phyloP scores from a whole-genome alignment of 2,888 invertebrate genomes.

The Nymphalis polychloros region DNA sequence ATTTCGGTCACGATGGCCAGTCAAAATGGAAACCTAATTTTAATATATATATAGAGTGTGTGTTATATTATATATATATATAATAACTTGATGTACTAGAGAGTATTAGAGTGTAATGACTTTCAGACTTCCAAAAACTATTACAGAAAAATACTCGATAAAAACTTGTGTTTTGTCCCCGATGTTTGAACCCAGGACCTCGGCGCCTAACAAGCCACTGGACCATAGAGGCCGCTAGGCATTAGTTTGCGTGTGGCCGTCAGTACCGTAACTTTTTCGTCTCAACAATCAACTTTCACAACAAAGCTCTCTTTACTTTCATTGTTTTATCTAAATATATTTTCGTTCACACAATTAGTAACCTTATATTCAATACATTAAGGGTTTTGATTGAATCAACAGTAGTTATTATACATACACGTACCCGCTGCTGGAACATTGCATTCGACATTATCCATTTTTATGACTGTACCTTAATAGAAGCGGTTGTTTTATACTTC shows the following conservation, averaged over 20 bases:
- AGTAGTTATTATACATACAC: conserved; percentile 52
- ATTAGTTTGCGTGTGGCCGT: conserved; percentile 15
- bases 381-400: conserved; percentile 34
- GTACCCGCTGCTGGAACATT: conserved; percentile 46
- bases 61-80: too few relatives aligned
- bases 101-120: too few relatives aligned
- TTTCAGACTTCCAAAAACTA: too few relatives aligned
- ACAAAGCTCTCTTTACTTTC: conserved; percentile 31
- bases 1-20: too few relatives aligned
- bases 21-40: too few relatives aligned
- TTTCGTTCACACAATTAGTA: conserved; percentile 4
- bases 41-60: too few relatives aligned
- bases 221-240: background rate
- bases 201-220: background rate
- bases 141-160: too few relatives aligned
- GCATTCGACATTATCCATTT: conserved; percentile 61
- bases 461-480: conserved; percentile 64
- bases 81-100: too few relatives aligned
- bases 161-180: too few relatives aligned
- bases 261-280: conserved; percentile 18
- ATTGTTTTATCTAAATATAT: conserved; percentile 26
- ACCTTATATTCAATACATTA: conserved; percentile 19
- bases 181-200: too few relatives aligned
- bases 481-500: conserved; percentile 49
- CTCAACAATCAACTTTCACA: conserved; percentile 43